Evolutionary conservation across 2,888 invertebrate species (phyloP), one percentile per base, ranked within the genome.

Genomic region (Agriopis aurantiaria): DNA sequence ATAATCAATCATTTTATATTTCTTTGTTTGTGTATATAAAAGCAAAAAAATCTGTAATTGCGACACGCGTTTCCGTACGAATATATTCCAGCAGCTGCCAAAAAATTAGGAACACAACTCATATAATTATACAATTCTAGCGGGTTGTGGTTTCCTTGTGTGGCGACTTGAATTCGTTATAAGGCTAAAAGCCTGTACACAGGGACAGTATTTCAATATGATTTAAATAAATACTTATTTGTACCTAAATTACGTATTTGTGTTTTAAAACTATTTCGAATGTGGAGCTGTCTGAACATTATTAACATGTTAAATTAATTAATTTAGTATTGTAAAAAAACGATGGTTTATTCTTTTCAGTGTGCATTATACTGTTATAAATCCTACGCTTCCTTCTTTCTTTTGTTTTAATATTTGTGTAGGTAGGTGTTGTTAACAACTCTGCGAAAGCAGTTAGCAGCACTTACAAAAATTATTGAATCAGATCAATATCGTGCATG

Each of bases 21-120:
- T 33, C 33, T 33, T 33, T 33, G 33, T 33, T 33, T 33, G 17
- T 23, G 17, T 23, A 23, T 23, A 23, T 23, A 23, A 23, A 23
- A 23, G 17, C 17, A 23, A 23, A 33, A 43, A 59, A 63, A 53
- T 63, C 46, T 23, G 23, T 33, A 57, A 62, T 57, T 62, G 48
- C 40, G 14, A 57, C 65, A 69, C 56, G 61, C 65, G 61, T 49
- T 64, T 64, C 68, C 63, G 23, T 12, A 65, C 23, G 41, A 52
- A 23, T 70, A 62, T 58, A 69, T 66, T 62, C 58, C 43, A 46
- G 7, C 10, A 11, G 58, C 10, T 48, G 69, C 48, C 62, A 62
- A 66, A 53, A 64, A 58, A 58, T 59, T 61, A 58, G 33, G 68
- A 62, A 62, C 65, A 55, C 65, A 17, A 17, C 66, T 65, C 62